A percentile compares a stretch with the other conserved stretches of the same genome.
phyloP scores from a whole-genome alignment of 1,140 invertebrate genomes.

The Eriocheir sinensis region DNA sequence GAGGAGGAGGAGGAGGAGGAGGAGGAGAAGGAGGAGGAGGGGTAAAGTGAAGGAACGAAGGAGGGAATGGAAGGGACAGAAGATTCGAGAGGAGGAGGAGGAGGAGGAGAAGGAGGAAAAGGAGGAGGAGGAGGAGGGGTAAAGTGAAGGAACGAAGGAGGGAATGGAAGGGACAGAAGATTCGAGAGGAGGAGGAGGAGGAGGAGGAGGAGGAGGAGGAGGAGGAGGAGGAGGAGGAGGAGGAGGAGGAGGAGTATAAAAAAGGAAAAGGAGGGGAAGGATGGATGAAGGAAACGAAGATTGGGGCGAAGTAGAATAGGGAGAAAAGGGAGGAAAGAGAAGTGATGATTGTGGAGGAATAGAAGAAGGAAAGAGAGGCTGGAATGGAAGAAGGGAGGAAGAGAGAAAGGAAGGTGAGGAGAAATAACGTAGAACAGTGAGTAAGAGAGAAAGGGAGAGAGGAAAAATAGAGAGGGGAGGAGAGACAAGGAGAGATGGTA shows the following conservation, averaged over 20 bases:
- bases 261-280: not conserved
- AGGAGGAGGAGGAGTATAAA: not conserved
- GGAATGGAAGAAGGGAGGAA: constrained; percentile 23
- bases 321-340: not conserved
- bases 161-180: not conserved
- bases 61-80: not conserved
- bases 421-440: not conserved
- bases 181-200: not conserved
- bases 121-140: not conserved
- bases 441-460: not conserved
- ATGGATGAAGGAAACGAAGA: not conserved
- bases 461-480: not conserved
- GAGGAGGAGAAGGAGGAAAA: not conserved
- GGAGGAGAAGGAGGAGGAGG: not conserved
- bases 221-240: not conserved
- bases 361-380: too few species aligned
- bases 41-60: not conserved
- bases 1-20: not conserved
- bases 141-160: not conserved
- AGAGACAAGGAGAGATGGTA: constrained; percentile 37
- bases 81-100: not conserved
- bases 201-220: not conserved
- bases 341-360: not conserved
- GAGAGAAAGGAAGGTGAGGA: not conserved
- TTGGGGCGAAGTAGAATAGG: not conserved